phyloP scores from a whole-genome alignment of 2,797 vertebrate genomes.

The Salmo trutta region DNA sequence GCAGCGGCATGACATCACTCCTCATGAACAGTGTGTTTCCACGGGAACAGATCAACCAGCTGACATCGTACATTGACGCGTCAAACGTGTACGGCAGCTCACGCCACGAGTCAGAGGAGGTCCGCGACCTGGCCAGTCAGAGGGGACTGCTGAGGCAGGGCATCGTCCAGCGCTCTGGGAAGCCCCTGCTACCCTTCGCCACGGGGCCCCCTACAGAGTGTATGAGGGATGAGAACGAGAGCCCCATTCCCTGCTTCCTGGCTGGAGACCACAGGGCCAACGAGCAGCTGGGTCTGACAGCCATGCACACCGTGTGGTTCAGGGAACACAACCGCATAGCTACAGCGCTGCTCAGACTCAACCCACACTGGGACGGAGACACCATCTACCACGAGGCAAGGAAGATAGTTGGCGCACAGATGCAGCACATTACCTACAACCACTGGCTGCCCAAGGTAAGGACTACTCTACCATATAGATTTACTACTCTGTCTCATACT shows the following conservation, averaged over 20 bases:
- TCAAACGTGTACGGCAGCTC: constrained; percentile 97
- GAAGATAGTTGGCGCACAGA: constrained; percentile 94
- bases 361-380: constrained; percentile 98
- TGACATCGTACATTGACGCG: constrained; percentile 94
- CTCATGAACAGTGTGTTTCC: constrained; percentile 98
- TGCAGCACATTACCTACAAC: constrained; percentile 96
- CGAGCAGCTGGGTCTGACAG: constrained; percentile 92
- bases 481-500: too few relatives aligned
- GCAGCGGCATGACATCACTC: constrained; percentile 96
- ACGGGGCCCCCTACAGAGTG: constrained; percentile 95
- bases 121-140: constrained; percentile 93
- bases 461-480: too few relatives aligned
- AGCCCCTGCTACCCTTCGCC: constrained; percentile 94
- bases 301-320: constrained; percentile 97
- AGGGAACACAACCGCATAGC: constrained; percentile 97
- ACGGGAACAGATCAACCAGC: constrained; percentile 96
- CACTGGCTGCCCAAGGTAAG: constrained; percentile 93
- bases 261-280: constrained; percentile 97
- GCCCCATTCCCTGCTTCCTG: constrained; percentile 96
- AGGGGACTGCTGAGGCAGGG: constrained; percentile 92
- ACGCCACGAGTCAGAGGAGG: constrained; percentile 84
- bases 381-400: constrained; percentile 96
- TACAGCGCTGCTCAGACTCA: constrained; percentile 87
- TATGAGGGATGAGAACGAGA: constrained; percentile 96
- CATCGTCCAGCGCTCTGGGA: constrained; percentile 93